Conservation (phyloP, 2,888 invertebrate species). For the Belgica antarctica region DNA sequence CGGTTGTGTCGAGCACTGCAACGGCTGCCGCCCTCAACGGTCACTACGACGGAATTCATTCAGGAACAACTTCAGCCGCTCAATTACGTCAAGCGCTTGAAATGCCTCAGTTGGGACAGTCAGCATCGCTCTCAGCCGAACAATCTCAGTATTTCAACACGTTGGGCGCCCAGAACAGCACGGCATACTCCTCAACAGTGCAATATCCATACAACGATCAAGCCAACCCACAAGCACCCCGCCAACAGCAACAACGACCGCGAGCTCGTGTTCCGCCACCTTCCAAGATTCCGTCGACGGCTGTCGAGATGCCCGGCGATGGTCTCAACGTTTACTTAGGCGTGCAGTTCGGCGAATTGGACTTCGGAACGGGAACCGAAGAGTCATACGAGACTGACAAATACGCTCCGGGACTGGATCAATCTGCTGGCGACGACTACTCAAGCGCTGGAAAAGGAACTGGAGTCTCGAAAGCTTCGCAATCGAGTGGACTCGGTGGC, state of each 20-base stretch:
- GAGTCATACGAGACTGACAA: constrained; percentile 54
- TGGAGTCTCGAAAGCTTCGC: constrained; percentile 39
- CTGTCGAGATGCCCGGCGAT: constrained; percentile 96
- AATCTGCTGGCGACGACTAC: constrained; percentile 35
- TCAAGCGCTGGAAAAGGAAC: neutral
- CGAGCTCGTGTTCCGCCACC: constrained; percentile 78
- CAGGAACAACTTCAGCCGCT: constrained; percentile 53
- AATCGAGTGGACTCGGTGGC: constrained; percentile 48
- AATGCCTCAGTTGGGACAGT: constrained; percentile 49
- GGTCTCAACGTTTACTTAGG: constrained; percentile 75
- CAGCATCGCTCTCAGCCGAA: constrained; percentile 61
- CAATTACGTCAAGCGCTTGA: constrained; percentile 47
- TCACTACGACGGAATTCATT: constrained; percentile 52
- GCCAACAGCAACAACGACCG: constrained; percentile 57
- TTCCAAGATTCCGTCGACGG: constrained; percentile 88
- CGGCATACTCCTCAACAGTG: constrained; percentile 47
- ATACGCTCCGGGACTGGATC: constrained; percentile 50
- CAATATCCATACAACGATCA: constrained; percentile 53
- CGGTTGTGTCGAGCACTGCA: constrained; percentile 50
- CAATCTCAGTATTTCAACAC: constrained; percentile 65
- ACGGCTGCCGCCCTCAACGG: constrained; percentile 48
- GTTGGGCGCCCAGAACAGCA: constrained; percentile 51
- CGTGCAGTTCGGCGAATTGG: constrained; percentile 90
- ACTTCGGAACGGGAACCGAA: constrained; percentile 63
- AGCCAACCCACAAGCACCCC: constrained; percentile 50